Base-by-base conservation (phyloP, 2,797 vertebrate genomes). In the Naso thynnoides region DNA sequence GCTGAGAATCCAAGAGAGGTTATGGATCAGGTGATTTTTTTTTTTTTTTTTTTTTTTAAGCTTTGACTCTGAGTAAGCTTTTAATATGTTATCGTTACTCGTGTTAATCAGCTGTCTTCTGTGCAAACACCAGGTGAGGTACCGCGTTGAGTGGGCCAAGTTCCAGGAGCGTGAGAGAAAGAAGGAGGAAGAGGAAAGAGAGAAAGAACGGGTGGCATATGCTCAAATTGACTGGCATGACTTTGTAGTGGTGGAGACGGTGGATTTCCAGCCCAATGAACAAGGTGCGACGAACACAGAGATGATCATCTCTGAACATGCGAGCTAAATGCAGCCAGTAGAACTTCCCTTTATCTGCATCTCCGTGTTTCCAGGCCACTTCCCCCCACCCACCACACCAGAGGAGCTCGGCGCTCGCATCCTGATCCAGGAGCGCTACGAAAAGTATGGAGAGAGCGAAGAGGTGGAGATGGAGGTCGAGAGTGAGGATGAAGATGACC, bases 391-490 rank as follows among this genome's bases (percentile, higher is more conserved):
- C 2, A 99, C 98, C 44, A 98, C 96, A 42, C 98, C 98, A 0
- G 98, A 99, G 86, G 98, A 99, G 80, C 82, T 99, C 23, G 98
- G 98, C 0, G 98, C 98, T 78, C 96, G 98, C 33, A 99, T 99
- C 89, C 94, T 99, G 42, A 99, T 99, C 87, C 98, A 99, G 74
- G 98, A 99, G 73, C 97, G 98, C 65, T 99, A 99, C 0, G 98
- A 99, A 92, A 99, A 99, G 89, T 99, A 96, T 79, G 98, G 98
- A 15, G 98, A 99, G 91, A 99, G 98, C 3, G 98, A 99, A 76
- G 98, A 99, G 81, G 98, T 99, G 0, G 98, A 99, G 87, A 99
- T 99, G 98, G 98, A 99, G 88, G 98, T 99, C 1, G 98, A 99
- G 79, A 99, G 98, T 50, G 98, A 99, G 49, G 97, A 99, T 55